Evolutionary conservation across 2,113 vertebrate genomes (phyloP).

Genomic region (Cardinalis cardinalis): DNA sequence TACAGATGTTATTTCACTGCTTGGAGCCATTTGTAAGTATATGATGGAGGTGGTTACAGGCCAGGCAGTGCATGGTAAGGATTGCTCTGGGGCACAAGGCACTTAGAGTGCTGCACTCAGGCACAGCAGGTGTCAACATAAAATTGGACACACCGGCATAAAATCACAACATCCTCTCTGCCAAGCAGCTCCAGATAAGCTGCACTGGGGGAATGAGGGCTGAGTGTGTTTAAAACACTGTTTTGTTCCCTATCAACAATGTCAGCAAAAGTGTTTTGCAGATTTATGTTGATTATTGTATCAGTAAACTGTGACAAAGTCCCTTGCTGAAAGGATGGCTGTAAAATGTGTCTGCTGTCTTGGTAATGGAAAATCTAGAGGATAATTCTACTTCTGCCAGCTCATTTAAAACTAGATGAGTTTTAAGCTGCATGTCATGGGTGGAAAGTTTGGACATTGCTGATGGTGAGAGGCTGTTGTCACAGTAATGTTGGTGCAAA

Average conservation of each 20-base stretch:
- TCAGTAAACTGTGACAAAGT: constrained; percentile 1
- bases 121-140: not conserved
- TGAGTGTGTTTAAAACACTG: constrained; percentile 1
- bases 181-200: not conserved
- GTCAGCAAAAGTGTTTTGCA: constrained; percentile 27
- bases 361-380: not conserved
- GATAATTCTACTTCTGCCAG: not conserved
- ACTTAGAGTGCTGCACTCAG: not conserved
- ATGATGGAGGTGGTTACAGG: not conserved
- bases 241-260: constrained; percentile 9
- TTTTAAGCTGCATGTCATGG: not conserved
- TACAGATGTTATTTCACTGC: constrained; percentile 66
- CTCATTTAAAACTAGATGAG: constrained; percentile 9
- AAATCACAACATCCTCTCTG: not conserved
- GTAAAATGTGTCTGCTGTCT: not conserved
- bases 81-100: not conserved
- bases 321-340: constrained; percentile 27
- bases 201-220: not conserved
- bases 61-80: not conserved
- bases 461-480: not conserved
- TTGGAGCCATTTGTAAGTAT: constrained; percentile 59
- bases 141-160: constrained; percentile 10
- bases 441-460: not conserved
- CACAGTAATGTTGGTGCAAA: not conserved
- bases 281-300: constrained; percentile 45